phyloP scores from a whole-genome alignment of 2,888 invertebrate species.

The Noctua pronuba region DNA sequence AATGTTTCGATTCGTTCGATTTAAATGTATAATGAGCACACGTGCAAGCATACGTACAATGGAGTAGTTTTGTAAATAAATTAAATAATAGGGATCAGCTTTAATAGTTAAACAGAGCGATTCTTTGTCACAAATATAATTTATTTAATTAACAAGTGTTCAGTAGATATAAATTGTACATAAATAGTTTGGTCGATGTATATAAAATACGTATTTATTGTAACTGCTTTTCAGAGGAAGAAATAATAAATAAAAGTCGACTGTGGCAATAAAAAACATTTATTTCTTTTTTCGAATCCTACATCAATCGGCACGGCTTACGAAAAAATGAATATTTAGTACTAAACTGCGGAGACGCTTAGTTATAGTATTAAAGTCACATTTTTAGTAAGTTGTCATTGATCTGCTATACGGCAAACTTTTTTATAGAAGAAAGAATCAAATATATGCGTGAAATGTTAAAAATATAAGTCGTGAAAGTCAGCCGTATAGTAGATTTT shows the following conservation, averaged over 20 bases:
- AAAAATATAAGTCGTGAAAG: constrained; percentile 37
- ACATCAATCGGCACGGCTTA: constrained; percentile 63
- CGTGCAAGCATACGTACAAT: constrained; percentile 31
- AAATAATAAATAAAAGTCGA: constrained; percentile 87
- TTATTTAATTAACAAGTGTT: constrained; percentile 78
- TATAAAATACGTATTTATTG: constrained; percentile 83
- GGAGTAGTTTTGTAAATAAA: constrained; percentile 69
- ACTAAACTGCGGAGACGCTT: constrained; percentile 45
- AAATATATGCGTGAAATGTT: constrained; percentile 21
- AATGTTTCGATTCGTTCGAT: background rate
- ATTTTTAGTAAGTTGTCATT: constrained; percentile 58
- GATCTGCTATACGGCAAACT: constrained; percentile 50
- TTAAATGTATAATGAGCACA: background rate
- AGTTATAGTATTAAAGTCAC: constrained; percentile 61
- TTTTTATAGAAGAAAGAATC: constrained; percentile 12
- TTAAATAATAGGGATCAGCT: constrained; percentile 76
- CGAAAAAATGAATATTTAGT: constrained; percentile 62
- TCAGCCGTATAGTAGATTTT: constrained; percentile 49
- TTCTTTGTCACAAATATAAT: constrained; percentile 71
- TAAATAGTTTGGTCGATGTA: constrained; percentile 69
- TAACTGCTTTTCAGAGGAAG: constrained; percentile 77
- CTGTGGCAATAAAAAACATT: constrained; percentile 88
- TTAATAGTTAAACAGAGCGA: constrained; percentile 79
- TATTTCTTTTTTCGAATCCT: constrained; percentile 77
- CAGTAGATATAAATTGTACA: constrained; percentile 79